Evolutionary conservation across 2,888 invertebrate genomes (phyloP).

Genomic region (Hyposoter dolosus): DNA sequence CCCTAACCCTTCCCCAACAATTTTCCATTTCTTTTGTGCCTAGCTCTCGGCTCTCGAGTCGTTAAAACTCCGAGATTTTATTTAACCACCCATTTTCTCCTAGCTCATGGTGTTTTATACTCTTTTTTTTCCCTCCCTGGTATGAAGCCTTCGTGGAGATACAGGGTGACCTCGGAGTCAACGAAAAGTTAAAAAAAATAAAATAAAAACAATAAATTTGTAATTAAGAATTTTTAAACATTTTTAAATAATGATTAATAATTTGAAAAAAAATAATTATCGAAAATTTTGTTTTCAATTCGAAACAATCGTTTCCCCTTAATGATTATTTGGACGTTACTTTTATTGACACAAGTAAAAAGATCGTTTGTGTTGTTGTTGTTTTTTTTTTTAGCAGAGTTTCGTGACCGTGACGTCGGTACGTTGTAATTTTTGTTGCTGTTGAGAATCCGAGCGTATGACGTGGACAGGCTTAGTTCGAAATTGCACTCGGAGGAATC

Average conservation of each 20-base stretch:
- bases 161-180: background rate
- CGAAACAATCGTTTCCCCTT: no score
- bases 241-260: background rate
- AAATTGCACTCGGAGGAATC: constrained; percentile 63
- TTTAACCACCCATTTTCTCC: constrained; percentile 48
- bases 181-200: background rate
- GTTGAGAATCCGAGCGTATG: constrained; percentile 24
- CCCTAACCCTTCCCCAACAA: constrained; percentile 1
- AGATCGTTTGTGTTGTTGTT: background rate
- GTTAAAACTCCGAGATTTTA: constrained; percentile 54
- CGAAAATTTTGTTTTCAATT: no score
- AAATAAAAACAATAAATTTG: background rate
- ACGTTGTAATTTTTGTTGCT: constrained; percentile 1
- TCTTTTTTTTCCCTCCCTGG: background rate
- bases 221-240: background rate
- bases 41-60: constrained; percentile 23
- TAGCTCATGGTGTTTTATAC: constrained; percentile 9
- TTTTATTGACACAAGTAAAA: no score
- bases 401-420: constrained; percentile 1
- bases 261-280: no score
- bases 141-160: background rate
- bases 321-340: no score
- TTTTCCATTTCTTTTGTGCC: constrained; percentile 7
- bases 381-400: background rate
- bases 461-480: constrained; percentile 63